These are phyloP conservation scores for Drosophila tanythrix DNA, from an alignment of 2,888 invertebrate species.

Conservation along the genomic window DNA sequence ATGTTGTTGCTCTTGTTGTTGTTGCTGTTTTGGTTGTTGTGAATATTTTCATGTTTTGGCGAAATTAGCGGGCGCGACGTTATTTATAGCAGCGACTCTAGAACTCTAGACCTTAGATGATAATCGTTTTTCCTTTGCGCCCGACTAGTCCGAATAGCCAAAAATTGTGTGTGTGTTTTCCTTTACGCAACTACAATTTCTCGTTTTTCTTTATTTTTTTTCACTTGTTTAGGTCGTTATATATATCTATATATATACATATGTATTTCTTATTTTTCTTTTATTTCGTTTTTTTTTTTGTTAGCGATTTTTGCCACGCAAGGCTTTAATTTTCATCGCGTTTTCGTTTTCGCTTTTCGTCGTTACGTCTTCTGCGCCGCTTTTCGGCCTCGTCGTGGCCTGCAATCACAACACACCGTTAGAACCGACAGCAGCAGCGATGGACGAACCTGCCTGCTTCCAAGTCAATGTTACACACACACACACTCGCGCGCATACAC, in stretches of 20 bases:
- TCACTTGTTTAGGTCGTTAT: constrained; percentile 39
- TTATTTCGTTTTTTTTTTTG: constrained; percentile 34
- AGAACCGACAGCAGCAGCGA: constrained; percentile 37
- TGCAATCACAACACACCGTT: constrained; percentile 57
- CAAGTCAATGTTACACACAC: constrained; percentile 29
- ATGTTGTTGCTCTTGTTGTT: constrained; percentile 26
- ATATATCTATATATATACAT: constrained; percentile 6
- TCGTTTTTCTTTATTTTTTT: constrained; percentile 25
- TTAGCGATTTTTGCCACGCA: constrained; percentile 76
- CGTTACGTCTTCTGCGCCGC: constrained; percentile 39
- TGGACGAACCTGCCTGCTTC: constrained; percentile 35
- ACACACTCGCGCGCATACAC: constrained; percentile 11
- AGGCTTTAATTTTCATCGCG: constrained; percentile 80
- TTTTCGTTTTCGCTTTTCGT: constrained; percentile 47
- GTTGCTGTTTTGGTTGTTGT: constrained; percentile 42
- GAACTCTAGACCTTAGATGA: constrained; percentile 54
- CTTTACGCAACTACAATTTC: constrained; percentile 67
- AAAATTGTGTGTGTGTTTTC: constrained; percentile 31
- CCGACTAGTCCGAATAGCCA: constrained; percentile 8
- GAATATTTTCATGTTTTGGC: constrained; percentile 77
- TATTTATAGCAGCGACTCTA: constrained; percentile 66
- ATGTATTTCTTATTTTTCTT: constrained; percentile 13
- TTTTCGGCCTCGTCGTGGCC: constrained; percentile 58
- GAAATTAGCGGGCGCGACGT: constrained; percentile 75
- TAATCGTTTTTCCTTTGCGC: constrained; percentile 66